Base-by-base conservation (phyloP, 2,113 vertebrate species). In the Aegypius monachus region DNA sequence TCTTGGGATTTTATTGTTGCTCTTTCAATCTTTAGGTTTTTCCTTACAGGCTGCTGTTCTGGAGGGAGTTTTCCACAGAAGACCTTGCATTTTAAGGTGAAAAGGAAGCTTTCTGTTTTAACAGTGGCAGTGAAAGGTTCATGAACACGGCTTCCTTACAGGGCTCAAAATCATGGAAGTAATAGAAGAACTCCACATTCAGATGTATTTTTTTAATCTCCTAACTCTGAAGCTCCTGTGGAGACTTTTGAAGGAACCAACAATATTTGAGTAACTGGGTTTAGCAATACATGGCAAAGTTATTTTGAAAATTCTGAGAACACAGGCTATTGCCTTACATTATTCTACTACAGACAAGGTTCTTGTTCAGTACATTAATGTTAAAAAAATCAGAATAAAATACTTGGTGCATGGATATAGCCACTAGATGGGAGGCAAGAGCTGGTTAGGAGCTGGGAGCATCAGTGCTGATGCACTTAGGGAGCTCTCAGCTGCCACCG, bases 371-470 rank as follows among this genome's bases (percentile, higher is more conserved):
- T 8, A 42, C 16, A 15, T 31, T 11, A 21, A 62, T 48, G 45
- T 6, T 0, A 59, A 62, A 62, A 62, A 72, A 45, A 31, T 1
- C 18, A 17, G n/a, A 62, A 32, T 34, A 13, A 70, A 71, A 29
- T 25, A 18, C 9, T 58, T 17, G 10, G 8, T 43, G 68, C 36
- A 14, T 22, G 40, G 23, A 40, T 40, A 4, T 17, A 82, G 84
- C 96, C 96, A 73, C 95, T 96, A 97, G 95, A 80, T 97, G 96
- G 95, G 62, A 95, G 95, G 48, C 90, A 82, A 94, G 96, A 93
- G 93, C 95, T 88, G 81, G 25, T 10, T 75, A 86, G 74, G 34
- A 89, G 32, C 50, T 15, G 31, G 27, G 34, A 96, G 42, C 16
- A 7, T 17, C 43, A 15, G 8, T 0, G 48, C 6, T 48, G 38